These are phyloP conservation scores for Columba livia DNA, from an alignment of 2,113 vertebrate genomes.

Conservation along the genomic window DNA sequence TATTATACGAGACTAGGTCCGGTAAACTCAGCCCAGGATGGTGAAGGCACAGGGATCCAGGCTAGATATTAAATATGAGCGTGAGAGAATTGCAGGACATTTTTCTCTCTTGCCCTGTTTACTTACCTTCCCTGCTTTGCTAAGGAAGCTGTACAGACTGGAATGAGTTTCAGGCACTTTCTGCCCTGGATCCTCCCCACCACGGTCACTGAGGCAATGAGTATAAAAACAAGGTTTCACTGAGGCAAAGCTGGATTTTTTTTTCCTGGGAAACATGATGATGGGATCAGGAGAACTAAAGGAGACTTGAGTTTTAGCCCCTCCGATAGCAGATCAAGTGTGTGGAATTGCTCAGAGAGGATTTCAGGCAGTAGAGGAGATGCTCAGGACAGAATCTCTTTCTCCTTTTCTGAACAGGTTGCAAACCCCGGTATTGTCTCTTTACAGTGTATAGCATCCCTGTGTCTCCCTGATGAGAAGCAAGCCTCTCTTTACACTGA, in stretches of 20 bases:
- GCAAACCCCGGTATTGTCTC: neutral
- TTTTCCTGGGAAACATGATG: neutral
- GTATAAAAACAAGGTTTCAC: neutral
- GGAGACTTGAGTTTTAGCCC: neutral
- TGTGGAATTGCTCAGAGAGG: neutral
- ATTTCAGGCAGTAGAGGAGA: neutral
- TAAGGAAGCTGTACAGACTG: neutral
- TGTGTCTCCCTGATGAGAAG: neutral
- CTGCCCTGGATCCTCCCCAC: neutral
- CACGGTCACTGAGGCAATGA: neutral
- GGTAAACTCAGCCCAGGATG: neutral
- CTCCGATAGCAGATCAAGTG: neutral
- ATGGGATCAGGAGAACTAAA: neutral
- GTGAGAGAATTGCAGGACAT: neutral
- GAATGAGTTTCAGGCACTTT: neutral
- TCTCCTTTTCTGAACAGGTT: slow-evolving; percentile 1
- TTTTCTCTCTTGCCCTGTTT: neutral
- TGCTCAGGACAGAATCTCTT: neutral
- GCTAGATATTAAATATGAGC: neutral
- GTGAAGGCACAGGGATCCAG: neutral
- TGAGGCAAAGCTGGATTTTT: neutral
- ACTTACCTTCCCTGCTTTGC: neutral
- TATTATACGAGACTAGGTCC: neutral
- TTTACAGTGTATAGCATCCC: neutral
- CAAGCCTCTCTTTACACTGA: slow-evolving; percentile 10